Conservation (phyloP, 1,140 invertebrate species). For the Conopomorpha cramerella region DNA sequence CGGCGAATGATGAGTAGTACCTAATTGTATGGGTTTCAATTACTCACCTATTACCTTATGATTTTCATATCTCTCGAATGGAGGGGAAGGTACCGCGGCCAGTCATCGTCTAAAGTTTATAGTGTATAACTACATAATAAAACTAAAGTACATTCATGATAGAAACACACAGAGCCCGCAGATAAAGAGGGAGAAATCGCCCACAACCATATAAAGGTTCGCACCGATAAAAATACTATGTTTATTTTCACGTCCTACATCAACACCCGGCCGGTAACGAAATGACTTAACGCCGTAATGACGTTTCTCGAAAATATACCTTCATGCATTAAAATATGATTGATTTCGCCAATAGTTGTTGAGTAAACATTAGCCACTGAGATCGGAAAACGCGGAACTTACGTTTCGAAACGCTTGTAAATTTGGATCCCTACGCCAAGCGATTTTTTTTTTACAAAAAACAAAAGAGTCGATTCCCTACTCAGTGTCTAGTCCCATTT, state of each 20-base stretch:
- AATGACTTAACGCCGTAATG: constrained; percentile 15
- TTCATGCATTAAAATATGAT: constrained; percentile 16
- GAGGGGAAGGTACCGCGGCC: too few relatives aligned
- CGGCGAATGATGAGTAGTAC: constrained; percentile 45
- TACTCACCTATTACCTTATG: constrained; percentile 19
- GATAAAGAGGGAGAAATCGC: constrained; percentile 58
- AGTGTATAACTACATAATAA: too few relatives aligned
- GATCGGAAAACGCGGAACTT: constrained; percentile 23
- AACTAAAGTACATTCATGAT: too few relatives aligned
- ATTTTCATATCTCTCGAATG: too few relatives aligned
- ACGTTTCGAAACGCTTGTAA: constrained; percentile 43
- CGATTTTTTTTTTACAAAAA: too few relatives aligned
- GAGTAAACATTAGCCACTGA: constrained; percentile 12
- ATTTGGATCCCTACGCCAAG: constrained; percentile 44
- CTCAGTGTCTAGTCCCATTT: too few relatives aligned
- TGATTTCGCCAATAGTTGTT: constrained; percentile 13
- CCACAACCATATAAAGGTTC: constrained; percentile 59
- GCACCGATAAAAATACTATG: constrained; percentile 56
- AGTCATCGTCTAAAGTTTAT: too few relatives aligned
- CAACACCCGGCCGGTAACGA: constrained; percentile 22
- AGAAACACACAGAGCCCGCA: constrained; percentile 53
- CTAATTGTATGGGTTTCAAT: constrained; percentile 35
- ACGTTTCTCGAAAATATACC: constrained; percentile 19
- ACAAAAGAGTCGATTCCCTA: too few relatives aligned
- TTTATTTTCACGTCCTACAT: constrained; percentile 60